These are phyloP conservation scores for Cephalotes varians DNA, from an alignment of 2,888 invertebrate genomes.

Conservation along the genomic window DNA sequence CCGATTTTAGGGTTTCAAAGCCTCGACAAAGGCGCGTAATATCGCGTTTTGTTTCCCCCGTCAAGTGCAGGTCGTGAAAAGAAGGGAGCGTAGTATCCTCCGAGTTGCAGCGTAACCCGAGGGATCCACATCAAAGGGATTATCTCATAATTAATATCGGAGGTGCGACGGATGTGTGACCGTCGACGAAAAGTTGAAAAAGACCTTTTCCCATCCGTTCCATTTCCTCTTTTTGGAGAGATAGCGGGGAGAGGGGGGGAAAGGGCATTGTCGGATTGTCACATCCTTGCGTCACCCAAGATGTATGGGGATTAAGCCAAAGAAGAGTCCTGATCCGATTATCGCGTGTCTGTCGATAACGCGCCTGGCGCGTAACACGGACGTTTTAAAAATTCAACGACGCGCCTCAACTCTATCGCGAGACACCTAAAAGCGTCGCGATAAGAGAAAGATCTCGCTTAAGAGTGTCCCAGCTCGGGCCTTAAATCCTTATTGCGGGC, in stretches of 20 bases:
- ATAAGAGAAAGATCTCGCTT: constrained; percentile 53
- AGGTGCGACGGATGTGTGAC: constrained; percentile 81
- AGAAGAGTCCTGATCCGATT: constrained; percentile 48
- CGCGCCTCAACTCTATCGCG: constrained; percentile 21
- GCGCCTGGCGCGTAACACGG: constrained; percentile 15
- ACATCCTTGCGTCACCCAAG: constrained; percentile 66
- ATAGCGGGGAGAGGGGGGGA: background rate
- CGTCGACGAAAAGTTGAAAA: constrained; percentile 72
- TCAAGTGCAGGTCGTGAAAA: constrained; percentile 35
- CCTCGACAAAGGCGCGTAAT: constrained; percentile 28
- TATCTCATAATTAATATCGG: constrained; percentile 82
- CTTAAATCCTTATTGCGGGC: constrained; percentile 52
- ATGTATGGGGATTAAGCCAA: constrained; percentile 64
- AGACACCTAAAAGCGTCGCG: constrained; percentile 51
- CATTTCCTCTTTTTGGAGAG: constrained; percentile 38
- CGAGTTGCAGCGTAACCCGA: constrained; percentile 61
- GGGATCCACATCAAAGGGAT: constrained; percentile 78
- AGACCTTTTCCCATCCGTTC: constrained; percentile 38
- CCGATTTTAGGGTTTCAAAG: constrained; percentile 21
- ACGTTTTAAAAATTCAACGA: constrained; percentile 49
- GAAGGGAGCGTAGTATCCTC: constrained; percentile 44
- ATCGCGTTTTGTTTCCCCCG: constrained; percentile 56
- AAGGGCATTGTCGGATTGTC: constrained; percentile 32
- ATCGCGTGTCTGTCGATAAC: constrained; percentile 49
- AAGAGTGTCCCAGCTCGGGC: constrained; percentile 40